These are phyloP conservation scores for Raja brachyura DNA, from an alignment of 2,113 vertebrate species.

Conservation along the genomic window DNA sequence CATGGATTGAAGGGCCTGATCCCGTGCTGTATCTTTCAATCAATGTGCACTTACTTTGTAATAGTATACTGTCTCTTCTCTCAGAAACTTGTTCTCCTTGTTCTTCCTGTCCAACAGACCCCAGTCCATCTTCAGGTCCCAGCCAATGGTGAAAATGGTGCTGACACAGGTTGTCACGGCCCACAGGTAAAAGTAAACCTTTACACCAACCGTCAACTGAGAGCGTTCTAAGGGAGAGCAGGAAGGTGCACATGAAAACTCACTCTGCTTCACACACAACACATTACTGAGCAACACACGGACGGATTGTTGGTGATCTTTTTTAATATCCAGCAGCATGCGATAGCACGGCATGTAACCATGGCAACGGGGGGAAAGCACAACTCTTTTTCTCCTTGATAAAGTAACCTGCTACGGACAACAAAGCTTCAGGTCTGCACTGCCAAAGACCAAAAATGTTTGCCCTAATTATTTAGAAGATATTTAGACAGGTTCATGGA, in stretches of 20 bases:
- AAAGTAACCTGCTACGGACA: not conserved
- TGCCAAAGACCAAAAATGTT: not conserved
- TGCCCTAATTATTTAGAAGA: not conserved
- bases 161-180: not conserved
- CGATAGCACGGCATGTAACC: not conserved
- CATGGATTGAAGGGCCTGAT: no score
- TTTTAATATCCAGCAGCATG: not conserved
- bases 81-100: slow-evolving; percentile 39
- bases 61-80: slow-evolving; percentile 40
- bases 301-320: not conserved
- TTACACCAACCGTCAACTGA: slow-evolving; percentile 26
- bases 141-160: slow-evolving; percentile 18
- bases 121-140: slow-evolving; percentile 42
- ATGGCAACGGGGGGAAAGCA: not conserved
- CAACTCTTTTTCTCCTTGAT: not conserved
- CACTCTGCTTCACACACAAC: not conserved
- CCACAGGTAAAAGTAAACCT: slow-evolving; percentile 39
- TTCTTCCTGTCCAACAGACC: slow-evolving; percentile 32
- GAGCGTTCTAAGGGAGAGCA: slow-evolving; percentile 18
- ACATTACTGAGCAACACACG: not conserved
- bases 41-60: slow-evolving; percentile 25
- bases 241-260: not conserved
- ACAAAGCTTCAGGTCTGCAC: not conserved
- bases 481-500: no score
- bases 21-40: no score